phyloP scores from a whole-genome alignment of 2,797 vertebrate genomes.

The Spinus olivaceus region DNA sequence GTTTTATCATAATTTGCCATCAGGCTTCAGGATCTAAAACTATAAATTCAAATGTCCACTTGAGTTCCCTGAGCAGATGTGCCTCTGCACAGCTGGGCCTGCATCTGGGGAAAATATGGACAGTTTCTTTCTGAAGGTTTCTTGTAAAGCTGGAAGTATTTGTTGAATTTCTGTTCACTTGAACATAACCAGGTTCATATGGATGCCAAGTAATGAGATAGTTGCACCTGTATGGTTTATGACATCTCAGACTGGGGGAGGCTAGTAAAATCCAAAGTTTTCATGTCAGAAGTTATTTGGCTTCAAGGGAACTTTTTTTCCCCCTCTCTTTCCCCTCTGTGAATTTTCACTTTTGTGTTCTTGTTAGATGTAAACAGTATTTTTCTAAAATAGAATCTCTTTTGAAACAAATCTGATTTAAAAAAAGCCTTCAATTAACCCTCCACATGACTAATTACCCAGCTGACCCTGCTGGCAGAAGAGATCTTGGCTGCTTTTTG shows the following conservation, averaged over 20 bases:
- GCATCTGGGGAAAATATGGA: slow-evolving; percentile 23
- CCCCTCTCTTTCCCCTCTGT: background rate
- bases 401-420: background rate
- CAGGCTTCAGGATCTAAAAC: background rate
- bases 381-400: background rate
- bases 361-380: background rate
- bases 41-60: background rate
- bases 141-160: slow-evolving; percentile 32
- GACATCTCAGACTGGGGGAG: background rate
- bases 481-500: background rate
- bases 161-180: background rate
- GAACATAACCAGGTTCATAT: background rate
- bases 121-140: slow-evolving; percentile 15
- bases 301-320: background rate
- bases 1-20: background rate
- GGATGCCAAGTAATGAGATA: background rate
- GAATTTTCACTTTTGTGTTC: background rate
- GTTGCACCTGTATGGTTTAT: slow-evolving; percentile 49
- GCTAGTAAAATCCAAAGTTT: slow-evolving; percentile 1
- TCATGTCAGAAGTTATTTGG: slow-evolving; percentile 1
- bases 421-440: background rate
- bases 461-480: background rate
- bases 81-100: slow-evolving; percentile 35
- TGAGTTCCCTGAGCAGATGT: background rate
- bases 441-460: background rate